Evolutionary conservation across 2,888 invertebrate species (phyloP), one percentile per base, ranked within the genome.

Genomic region (Napeogenes inachia): DNA sequence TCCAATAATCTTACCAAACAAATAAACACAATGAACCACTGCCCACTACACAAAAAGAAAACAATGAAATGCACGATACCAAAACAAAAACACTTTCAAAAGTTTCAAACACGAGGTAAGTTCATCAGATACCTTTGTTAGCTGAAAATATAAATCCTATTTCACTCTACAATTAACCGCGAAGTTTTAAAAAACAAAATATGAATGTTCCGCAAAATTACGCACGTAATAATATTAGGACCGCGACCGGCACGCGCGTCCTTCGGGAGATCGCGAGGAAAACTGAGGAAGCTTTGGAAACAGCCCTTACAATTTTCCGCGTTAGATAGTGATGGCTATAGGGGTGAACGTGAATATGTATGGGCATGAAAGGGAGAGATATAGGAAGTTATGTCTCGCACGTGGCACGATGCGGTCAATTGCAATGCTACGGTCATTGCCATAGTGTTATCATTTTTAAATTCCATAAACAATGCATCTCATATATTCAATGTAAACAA

Each of bases 371-470:
- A 59, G 79, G 68, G 87, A 87, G 56, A 67, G 75, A 42, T 57
- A 71, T 72, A 79, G 80, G 77, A 78, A 70, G 75, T 75, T 62
- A 62, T 58, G 59, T 81, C 79, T 79, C 78, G 77, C 87, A 87
- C 87, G 88, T 88, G 87, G 83, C 74, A 75, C 81, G 81, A 80
- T 86, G 88, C 88, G 87, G 89, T 87, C 84, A 84, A 74, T 84
- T 87, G 87, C 87, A 87, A 82, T 78, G 80, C 82, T 82, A 83
- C 87, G 89, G 89, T 88, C 87, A 88, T 86, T 89, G 88, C 86
- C 87, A 84, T 81, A 80, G 75, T 79, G 78, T 70, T 72, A 71
- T 68, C 68, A 69, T 69, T 67, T 67, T 70, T 53, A 64, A 59
- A 66, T 57, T 60, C 57, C 53, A 42, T 58, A 62, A 62, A 62